These are phyloP conservation scores for Psylliodes chrysocephalus DNA, from an alignment of 2,888 invertebrate species.

Conservation along the genomic window DNA sequence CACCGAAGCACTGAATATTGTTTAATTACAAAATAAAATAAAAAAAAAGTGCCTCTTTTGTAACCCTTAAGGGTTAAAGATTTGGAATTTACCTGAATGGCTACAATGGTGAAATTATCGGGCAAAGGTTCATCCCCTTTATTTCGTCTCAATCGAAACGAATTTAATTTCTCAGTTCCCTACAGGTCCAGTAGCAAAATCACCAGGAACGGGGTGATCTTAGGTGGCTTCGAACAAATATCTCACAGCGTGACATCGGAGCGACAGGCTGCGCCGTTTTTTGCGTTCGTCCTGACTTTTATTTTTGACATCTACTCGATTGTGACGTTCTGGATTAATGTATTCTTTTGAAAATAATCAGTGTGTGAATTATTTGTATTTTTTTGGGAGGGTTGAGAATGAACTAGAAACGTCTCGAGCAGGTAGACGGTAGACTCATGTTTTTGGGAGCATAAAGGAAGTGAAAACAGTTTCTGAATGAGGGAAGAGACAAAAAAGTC, in stretches of 20 bases:
- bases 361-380: conserved; percentile 49
- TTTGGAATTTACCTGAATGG: conserved; percentile 52
- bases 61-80: conserved; percentile 51
- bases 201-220: conserved; percentile 50
- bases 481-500: conserved; percentile 30
- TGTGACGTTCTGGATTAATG: conserved; percentile 47
- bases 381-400: conserved; percentile 41
- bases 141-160: conserved; percentile 55
- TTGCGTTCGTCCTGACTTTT: conserved; percentile 49
- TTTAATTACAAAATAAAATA: conserved; percentile 57
- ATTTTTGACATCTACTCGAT: conserved; percentile 43
- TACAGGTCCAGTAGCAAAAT: conserved; percentile 52
- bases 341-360: conserved; percentile 48
- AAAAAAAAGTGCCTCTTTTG: conserved; percentile 46
- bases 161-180: conserved; percentile 57
- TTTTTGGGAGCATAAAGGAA: conserved; percentile 35
- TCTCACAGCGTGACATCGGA: conserved; percentile 54
- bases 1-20: conserved; percentile 27
- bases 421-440: conserved; percentile 39
- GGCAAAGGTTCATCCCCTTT: conserved; percentile 53
- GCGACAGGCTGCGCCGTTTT: conserved; percentile 55
- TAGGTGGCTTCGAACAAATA: conserved; percentile 55
- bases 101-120: conserved; percentile 54
- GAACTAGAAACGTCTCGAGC: conserved; percentile 36
- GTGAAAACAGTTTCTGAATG: conserved; percentile 33